Evolutionary conservation across 30 jellyfish, hydroid and myxozoan species (phyloP), one percentile per base, ranked within the genome.

Genomic region (Hydractinia echinata): DNA sequence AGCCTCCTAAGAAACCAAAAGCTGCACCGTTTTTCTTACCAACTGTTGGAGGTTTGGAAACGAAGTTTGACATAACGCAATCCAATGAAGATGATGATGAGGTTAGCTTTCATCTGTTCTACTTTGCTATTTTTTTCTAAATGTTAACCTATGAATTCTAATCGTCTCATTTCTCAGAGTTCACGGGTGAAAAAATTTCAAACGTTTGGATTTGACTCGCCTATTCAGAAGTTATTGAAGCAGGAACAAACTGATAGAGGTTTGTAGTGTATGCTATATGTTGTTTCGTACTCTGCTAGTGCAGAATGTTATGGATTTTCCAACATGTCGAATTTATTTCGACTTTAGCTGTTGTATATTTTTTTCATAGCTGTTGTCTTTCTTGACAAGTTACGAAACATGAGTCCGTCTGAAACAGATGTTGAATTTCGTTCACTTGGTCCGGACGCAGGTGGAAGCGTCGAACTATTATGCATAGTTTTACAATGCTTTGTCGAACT

Each of bases 21-120:
- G 85, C 95, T 4, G 99, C 99, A 20, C 99, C 99, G 9, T 94
- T 94, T 79, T 94, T 94, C 74, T 88, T 94, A n/a, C 97, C 99
- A 5, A 94, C 97, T 8, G 86, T 87, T 21, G 44, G 96, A 52
- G 97, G 96, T 5, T 79, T 94, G 79, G 84, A 89, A 55, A 95
- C 97, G 1, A 82, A 69, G 76, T 94, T 94, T 53, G 98, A 87
- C 56, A 73, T 85, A 21, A 21, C 58, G 48, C 48, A 80, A 51
- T 61, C 10, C 44, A 30, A 30, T 30, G 44, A 30, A 30, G 44
- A 30, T 30, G 44, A 30, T 1, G 44, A 30, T 30, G 44, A 30
- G 44, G 44, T 30, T 30, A 30, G 44, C 44, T 30, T 30, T 30
- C 44, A 30, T 30, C 44, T 30, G 44, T 30, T 30, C 2, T 30